A percentile compares a stretch with the other conserved stretches of the same genome.
Evolutionary conservation across 2,888 invertebrate genomes (phyloP).

Genomic region (Ophioninae sp.): DNA sequence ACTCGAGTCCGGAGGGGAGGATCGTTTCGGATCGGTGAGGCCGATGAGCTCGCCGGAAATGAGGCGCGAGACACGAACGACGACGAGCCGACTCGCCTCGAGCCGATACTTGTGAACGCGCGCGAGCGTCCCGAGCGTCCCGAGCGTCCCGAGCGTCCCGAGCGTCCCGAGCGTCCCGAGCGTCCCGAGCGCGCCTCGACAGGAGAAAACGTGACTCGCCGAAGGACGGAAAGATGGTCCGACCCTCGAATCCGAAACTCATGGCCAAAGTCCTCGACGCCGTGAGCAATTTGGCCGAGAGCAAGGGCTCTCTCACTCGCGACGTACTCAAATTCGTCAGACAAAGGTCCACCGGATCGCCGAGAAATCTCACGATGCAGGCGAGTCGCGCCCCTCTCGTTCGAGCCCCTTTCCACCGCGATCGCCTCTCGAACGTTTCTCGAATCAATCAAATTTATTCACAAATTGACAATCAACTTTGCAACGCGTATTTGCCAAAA

Average conservation of each 20-base stretch:
- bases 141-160: too few species aligned
- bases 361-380: slow-evolving; percentile 72
- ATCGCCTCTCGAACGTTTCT: too few species aligned
- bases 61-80: slow-evolving; percentile 16
- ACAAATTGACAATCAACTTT: too few species aligned
- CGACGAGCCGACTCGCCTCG: slow-evolving; percentile 3
- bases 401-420: too few species aligned
- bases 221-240: slow-evolving; percentile 61
- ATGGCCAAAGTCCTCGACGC: slow-evolving; percentile 73
- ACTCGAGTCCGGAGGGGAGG: background rate
- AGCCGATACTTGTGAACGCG: background rate
- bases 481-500: too few species aligned
- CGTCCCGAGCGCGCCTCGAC: background rate
- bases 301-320: slow-evolving; percentile 70
- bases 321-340: slow-evolving; percentile 71
- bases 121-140: too few species aligned
- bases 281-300: slow-evolving; percentile 67
- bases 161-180: too few species aligned
- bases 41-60: background rate
- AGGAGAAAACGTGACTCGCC: background rate
- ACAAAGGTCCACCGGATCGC: slow-evolving; percentile 55
- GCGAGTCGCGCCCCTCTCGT: slow-evolving; percentile 67
- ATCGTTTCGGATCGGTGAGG: background rate
- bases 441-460: background rate
- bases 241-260: slow-evolving; percentile 71